These are phyloP conservation scores for Listronotus oregonensis DNA, from an alignment of 1,140 invertebrate species.

Conservation along the genomic window DNA sequence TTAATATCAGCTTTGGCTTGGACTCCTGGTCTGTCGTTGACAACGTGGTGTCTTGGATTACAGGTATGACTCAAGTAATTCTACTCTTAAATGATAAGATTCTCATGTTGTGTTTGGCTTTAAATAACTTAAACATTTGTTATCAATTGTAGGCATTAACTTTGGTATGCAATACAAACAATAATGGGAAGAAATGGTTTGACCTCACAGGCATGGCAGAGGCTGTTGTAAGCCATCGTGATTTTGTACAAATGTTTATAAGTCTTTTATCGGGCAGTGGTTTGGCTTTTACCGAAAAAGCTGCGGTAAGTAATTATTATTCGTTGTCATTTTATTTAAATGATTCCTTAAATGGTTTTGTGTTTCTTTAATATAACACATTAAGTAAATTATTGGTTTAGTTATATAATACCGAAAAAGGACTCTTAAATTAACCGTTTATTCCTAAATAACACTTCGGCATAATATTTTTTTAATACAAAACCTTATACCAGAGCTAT, in stretches of 20 bases:
- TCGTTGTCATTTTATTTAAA: too few species aligned
- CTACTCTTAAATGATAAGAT: too few species aligned
- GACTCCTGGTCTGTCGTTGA: constrained; percentile 69
- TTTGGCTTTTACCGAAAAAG: constrained; percentile 60
- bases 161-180: constrained; percentile 50
- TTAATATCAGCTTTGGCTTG: constrained; percentile 71
- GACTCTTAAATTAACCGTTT: too few species aligned
- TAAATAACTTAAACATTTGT: not conserved
- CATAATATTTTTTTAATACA: too few species aligned
- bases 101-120: too few species aligned
- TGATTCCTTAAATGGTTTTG: too few species aligned
- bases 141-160: constrained; percentile 42
- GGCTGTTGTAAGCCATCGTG: constrained; percentile 68
- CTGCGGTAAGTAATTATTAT: constrained; percentile 57
- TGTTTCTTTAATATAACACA: too few species aligned
- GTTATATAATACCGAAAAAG: too few species aligned
- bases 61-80: constrained; percentile 31
- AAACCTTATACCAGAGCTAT: too few species aligned
- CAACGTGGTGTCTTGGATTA: constrained; percentile 76
- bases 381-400: too few species aligned
- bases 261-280: constrained; percentile 73
- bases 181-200: constrained; percentile 42
- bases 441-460: too few species aligned
- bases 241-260: constrained; percentile 74
- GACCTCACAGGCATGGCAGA: constrained; percentile 47